A percentile compares a stretch with the other conserved stretches of the same genome.
Evolutionary conservation across 2,888 invertebrate species (phyloP).

Genomic region (Melipona beecheii): DNA sequence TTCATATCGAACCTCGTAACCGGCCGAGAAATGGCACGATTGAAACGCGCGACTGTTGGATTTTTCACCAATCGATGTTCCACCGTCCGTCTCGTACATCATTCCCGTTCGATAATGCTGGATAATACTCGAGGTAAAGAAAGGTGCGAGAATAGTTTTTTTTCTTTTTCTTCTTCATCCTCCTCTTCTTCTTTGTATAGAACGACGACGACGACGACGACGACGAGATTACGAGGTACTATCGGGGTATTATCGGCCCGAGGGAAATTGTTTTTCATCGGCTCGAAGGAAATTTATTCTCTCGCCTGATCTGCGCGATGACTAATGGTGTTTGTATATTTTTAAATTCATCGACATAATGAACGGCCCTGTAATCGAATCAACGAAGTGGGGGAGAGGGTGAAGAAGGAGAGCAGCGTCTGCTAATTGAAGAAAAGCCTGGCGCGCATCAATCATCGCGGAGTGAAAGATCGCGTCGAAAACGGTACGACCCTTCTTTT

Average conservation of each 20-base stretch:
- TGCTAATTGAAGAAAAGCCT: conserved; percentile 72
- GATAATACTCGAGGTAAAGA: not conserved
- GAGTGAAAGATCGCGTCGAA: conserved; percentile 37
- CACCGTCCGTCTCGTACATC: not conserved
- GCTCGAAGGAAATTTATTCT: conserved; percentile 38
- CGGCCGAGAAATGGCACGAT: conserved; percentile 42
- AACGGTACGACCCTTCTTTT: conserved; percentile 18
- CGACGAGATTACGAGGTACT: not conserved
- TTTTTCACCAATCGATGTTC: conserved; percentile 29
- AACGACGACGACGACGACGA: not conserved
- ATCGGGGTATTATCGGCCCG: not conserved
- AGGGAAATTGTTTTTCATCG: conserved; percentile 34
- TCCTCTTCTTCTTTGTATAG: not conserved
- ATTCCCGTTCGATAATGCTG: not conserved
- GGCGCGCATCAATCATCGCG: conserved; percentile 69
- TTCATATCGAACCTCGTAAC: conserved; percentile 44
- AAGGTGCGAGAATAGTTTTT: conserved; percentile 5
- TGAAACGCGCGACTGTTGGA: conserved; percentile 53
- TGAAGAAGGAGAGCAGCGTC: conserved; percentile 41
- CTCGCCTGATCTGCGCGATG: conserved; percentile 31
- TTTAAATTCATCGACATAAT: conserved; percentile 62
- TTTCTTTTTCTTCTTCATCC: no score
- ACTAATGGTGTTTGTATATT: conserved; percentile 70
- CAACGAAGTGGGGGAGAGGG: conserved; percentile 42
- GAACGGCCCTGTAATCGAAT: conserved; percentile 66